These are phyloP conservation scores for Diprion similis DNA, from an alignment of 1,140 invertebrate genomes.

Conservation along the genomic window DNA sequence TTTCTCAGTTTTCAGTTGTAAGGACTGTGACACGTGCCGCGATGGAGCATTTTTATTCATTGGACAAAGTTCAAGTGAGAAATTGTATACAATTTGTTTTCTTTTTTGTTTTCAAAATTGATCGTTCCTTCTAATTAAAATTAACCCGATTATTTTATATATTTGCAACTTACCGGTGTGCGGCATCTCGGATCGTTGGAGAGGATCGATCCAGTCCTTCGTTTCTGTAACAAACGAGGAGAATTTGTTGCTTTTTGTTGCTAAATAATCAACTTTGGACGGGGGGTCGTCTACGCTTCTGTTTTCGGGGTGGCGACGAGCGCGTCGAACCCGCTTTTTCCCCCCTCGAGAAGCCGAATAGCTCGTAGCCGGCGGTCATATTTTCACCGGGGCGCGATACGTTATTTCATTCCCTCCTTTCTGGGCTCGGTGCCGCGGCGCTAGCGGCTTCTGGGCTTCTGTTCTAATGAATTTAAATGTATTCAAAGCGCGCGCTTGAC, in stretches of 20 bases:
- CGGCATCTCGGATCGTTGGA: slow-evolving; percentile 41
- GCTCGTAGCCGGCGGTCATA: neutral
- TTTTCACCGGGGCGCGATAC: neutral
- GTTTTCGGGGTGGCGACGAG: too few relatives aligned
- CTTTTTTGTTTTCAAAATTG: too few relatives aligned
- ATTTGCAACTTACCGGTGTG: slow-evolving; percentile 48
- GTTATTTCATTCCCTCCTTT: neutral
- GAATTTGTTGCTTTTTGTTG: neutral
- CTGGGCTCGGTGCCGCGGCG: neutral
- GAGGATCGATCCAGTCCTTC: slow-evolving; percentile 11
- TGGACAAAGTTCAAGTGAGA: too few relatives aligned
- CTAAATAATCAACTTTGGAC: neutral
- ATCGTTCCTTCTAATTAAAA: neutral
- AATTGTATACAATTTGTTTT: too few relatives aligned
- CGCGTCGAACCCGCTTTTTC: too few relatives aligned
- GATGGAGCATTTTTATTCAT: too few relatives aligned
- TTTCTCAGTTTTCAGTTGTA: neutral
- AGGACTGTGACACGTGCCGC: neutral
- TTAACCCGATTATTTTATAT: neutral
- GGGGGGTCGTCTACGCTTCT: neutral
- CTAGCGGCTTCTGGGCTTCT: slow-evolving; percentile 3
- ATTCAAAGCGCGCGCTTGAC: slow-evolving; percentile 57
- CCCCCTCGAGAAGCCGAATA: neutral
- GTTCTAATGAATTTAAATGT: slow-evolving; percentile 59
- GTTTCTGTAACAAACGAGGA: slow-evolving; percentile 27